Conservation (phyloP, 2,888 invertebrate species). For the Rhamphomyia laevipes region DNA sequence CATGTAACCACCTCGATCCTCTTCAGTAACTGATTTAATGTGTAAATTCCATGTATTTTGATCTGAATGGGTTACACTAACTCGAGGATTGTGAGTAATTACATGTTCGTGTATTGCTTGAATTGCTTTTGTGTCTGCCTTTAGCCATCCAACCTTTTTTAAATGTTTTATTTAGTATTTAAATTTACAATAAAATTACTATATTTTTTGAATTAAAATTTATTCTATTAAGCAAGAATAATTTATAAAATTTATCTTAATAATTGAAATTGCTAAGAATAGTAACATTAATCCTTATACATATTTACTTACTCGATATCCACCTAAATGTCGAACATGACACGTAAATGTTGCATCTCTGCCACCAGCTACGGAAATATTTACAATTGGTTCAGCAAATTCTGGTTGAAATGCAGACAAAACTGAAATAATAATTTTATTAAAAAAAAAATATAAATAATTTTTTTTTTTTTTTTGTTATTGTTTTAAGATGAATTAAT, state of each 20-base stretch:
- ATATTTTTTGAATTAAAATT: neutral
- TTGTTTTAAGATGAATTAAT: neutral
- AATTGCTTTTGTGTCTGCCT: conserved; percentile 85
- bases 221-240: neutral
- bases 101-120: conserved; percentile 88
- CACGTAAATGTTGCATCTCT: conserved; percentile 82
- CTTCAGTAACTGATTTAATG: conserved; percentile 74
- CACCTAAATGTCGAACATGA: conserved; percentile 73
- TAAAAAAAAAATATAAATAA: neutral
- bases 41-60: conserved; percentile 83
- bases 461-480: no score
- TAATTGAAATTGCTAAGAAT: neutral
- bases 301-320: conserved; percentile 66
- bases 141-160: conserved; percentile 85
- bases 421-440: conserved; percentile 40
- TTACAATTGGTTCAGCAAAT: conserved; percentile 70
- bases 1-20: conserved; percentile 85
- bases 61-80: conserved; percentile 74
- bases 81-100: conserved; percentile 81
- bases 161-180: neutral
- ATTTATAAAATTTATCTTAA: conserved; percentile 9
- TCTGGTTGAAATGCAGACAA: conserved; percentile 66
- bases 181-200: neutral
- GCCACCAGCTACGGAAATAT: conserved; percentile 73
- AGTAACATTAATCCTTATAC: neutral